A percentile compares a stretch with the other conserved stretches of the same genome.
Evolutionary conservation across 2,113 vertebrate genomes (phyloP).

Genomic region (Entomyzon cyanotis): DNA sequence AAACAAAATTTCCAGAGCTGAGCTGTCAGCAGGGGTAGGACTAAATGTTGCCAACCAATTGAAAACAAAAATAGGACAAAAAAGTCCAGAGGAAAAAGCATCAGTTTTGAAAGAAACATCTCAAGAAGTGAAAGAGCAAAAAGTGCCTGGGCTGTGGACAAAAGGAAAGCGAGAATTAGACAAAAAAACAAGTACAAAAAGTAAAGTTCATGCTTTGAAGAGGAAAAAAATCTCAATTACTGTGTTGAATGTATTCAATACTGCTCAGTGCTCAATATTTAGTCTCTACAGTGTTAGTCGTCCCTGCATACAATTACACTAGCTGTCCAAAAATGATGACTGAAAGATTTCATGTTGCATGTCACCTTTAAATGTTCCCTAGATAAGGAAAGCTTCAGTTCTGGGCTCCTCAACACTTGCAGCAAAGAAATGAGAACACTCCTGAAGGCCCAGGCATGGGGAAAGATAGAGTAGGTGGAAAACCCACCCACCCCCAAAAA

Average conservation of each 20-base stretch:
- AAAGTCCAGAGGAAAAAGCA: neutral
- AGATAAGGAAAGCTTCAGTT: neutral
- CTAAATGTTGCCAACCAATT: neutral
- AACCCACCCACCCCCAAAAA: neutral
- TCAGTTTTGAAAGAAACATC: neutral
- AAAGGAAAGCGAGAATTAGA: neutral
- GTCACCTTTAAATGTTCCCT: neutral
- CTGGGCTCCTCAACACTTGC: neutral
- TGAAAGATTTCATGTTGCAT: neutral
- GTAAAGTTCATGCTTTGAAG: neutral
- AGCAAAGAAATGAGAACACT: neutral
- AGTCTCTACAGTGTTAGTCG: neutral
- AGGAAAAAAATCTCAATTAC: neutral
- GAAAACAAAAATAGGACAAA: neutral
- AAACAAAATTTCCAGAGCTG: neutral
- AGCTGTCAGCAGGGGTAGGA: neutral
- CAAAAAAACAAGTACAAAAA: neutral
- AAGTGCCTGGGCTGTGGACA: neutral
- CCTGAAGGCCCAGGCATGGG: neutral
- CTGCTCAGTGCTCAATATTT: neutral
- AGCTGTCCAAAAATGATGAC: neutral
- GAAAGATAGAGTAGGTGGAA: neutral
- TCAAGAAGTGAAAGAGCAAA: neutral
- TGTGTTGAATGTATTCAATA: neutral
- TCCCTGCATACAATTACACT: neutral